These are phyloP conservation scores for Mormyrus proboscirostris DNA, from an alignment of 2,797 vertebrate genomes.

Conservation along the genomic window DNA sequence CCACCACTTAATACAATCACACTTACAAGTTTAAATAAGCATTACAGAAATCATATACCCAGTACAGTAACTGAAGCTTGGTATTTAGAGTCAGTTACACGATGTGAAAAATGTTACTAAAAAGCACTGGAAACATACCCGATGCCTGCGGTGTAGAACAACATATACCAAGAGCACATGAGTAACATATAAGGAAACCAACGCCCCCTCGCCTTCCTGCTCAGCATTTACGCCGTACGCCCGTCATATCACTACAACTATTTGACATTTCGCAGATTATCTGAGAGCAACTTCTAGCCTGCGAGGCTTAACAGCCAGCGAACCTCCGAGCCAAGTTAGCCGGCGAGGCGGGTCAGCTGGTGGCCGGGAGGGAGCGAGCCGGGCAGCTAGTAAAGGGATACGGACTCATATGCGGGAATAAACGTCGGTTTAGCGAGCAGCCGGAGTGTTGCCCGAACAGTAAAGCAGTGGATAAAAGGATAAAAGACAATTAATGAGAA, in stretches of 20 bases:
- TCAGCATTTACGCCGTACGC: neutral
- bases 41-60: neutral
- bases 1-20: neutral
- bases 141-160: neutral
- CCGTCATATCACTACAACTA: neutral
- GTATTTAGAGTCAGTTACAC: neutral
- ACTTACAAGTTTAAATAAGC: neutral
- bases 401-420: neutral
- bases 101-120: neutral
- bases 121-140: neutral
- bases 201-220: neutral
- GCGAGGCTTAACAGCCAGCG: neutral
- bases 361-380: neutral
- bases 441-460: neutral
- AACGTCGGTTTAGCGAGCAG: neutral
- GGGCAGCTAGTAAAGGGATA: neutral
- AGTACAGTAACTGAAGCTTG: neutral
- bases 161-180: neutral
- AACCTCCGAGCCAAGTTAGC: neutral
- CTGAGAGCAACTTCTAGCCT: too few species aligned
- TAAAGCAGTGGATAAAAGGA: neutral
- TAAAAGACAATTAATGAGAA: neutral
- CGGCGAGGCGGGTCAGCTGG: neutral
- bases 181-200: neutral
- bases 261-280: neutral